Evolutionary conservation across 2,888 invertebrate species (phyloP).

Genomic region (Elmis aenea): DNA sequence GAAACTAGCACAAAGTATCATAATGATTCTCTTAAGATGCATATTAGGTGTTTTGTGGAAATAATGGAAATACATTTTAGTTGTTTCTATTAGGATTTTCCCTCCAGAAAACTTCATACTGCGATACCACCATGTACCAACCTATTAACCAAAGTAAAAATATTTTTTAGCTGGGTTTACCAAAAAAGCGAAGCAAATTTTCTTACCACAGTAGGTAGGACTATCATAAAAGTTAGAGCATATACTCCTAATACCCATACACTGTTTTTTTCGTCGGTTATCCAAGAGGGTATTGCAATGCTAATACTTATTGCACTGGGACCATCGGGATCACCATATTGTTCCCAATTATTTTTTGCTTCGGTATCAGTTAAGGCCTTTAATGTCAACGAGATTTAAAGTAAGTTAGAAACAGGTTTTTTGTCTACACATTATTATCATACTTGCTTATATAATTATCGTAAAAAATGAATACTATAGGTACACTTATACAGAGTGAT

Average conservation of each 20-base stretch:
- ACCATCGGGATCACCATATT: constrained; percentile 99
- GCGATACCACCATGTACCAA: constrained; percentile 98
- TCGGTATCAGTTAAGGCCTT: constrained; percentile 96
- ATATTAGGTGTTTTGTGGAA: constrained; percentile 95
- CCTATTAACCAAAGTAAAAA: constrained; percentile 43
- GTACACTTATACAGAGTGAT: too few relatives aligned
- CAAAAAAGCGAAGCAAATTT: too few relatives aligned
- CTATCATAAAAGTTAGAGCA: constrained; percentile 96
- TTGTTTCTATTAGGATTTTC: constrained; percentile 94
- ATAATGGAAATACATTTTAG: constrained; percentile 92
- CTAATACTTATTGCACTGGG: constrained; percentile 99
- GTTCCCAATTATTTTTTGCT: constrained; percentile 95
- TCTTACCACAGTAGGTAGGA: constrained; percentile 76
- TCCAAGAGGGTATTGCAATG: constrained; percentile 98
- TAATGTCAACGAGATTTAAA: constrained; percentile 16
- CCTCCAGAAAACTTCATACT: constrained; percentile 97
- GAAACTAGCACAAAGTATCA: constrained; percentile 94
- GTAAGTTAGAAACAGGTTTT: too few relatives aligned
- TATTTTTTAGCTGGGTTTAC: too few relatives aligned
- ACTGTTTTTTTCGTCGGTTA: constrained; percentile 98
- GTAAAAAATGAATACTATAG: too few relatives aligned
- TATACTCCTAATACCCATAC: constrained; percentile 95
- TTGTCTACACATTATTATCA: too few relatives aligned
- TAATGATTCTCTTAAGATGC: constrained; percentile 90
- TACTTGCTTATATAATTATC: too few relatives aligned